A percentile compares a stretch with the other conserved stretches of the same genome.
phyloP scores from a whole-genome alignment of 2,113 vertebrate genomes.

The Monarcha castaneiventris region DNA sequence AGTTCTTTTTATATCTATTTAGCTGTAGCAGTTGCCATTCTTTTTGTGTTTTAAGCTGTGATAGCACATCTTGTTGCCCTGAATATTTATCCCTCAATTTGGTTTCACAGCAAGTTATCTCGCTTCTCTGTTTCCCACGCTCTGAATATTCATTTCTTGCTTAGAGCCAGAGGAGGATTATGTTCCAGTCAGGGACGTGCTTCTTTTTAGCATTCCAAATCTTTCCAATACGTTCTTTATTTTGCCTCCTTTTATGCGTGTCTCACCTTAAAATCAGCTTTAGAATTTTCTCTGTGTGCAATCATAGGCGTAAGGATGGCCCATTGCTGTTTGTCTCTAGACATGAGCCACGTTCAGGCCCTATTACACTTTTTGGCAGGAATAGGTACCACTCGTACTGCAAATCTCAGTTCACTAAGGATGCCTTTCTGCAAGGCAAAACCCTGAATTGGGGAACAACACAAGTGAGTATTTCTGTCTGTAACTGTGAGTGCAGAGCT shows the following conservation, averaged over 20 bases:
- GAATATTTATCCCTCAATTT: conserved; percentile 53
- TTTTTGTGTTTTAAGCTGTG: neutral
- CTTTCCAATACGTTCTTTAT: neutral
- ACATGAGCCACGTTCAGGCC: neutral
- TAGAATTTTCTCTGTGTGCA: neutral
- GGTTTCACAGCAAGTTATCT: conserved; percentile 44
- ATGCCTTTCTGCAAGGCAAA: neutral
- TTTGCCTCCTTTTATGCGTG: neutral
- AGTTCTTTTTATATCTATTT: neutral
- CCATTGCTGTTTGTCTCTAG: neutral
- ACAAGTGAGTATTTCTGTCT: neutral
- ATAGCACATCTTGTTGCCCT: conserved; percentile 12
- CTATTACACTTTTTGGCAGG: neutral
- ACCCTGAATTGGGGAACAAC: rapidly evolving
- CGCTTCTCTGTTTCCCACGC: neutral
- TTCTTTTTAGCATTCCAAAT: neutral
- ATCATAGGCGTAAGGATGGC: neutral
- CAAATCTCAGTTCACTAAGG: neutral
- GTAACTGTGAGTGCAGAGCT: neutral
- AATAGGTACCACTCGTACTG: rapidly evolving
- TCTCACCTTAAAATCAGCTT: conserved; percentile 18
- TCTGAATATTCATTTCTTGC: conserved; percentile 59
- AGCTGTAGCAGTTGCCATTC: conserved; percentile 11
- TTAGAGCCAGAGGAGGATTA: conserved; percentile 35
- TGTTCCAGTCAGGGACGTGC: neutral